These are phyloP conservation scores for Napeogenes sylphis DNA, from an alignment of 2,888 invertebrate genomes.

Conservation along the genomic window DNA sequence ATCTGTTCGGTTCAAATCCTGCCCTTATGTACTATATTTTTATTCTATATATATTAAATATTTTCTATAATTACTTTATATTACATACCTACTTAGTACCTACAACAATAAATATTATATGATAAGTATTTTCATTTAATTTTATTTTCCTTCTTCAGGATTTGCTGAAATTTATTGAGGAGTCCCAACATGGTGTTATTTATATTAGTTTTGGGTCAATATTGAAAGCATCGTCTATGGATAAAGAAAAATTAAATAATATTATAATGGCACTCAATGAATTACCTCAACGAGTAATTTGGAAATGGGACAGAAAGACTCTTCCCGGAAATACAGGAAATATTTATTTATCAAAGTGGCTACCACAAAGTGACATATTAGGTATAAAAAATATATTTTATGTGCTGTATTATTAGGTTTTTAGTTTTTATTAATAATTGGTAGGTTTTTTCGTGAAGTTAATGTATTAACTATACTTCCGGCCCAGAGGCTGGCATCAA, in stretches of 20 bases:
- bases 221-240: conserved; percentile 80
- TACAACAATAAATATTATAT: too few species aligned
- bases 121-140: too few species aligned
- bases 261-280: conserved; percentile 79
- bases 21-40: too few species aligned
- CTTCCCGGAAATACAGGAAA: conserved; percentile 77
- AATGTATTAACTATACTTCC: too few species aligned
- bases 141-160: conserved; percentile 46
- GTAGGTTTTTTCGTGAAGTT: too few species aligned
- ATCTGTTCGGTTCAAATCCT: too few species aligned
- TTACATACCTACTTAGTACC: too few species aligned
- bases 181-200: conserved; percentile 82
- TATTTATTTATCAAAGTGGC: conserved; percentile 80
- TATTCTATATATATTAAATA: too few species aligned
- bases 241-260: conserved; percentile 72
- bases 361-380: conserved; percentile 84
- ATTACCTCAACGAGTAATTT: conserved; percentile 83
- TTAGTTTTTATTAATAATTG: too few species aligned
- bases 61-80: too few species aligned
- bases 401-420: too few species aligned
- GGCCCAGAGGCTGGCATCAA: too few species aligned
- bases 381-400: conserved; percentile 58
- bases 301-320: conserved; percentile 82
- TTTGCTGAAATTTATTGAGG: conserved; percentile 80
- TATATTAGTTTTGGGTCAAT: conserved; percentile 88